A percentile compares a stretch with the other conserved stretches of the same genome.
phyloP scores from a whole-genome alignment of 1,140 invertebrate genomes.

The Trinorchestia longiramus region DNA sequence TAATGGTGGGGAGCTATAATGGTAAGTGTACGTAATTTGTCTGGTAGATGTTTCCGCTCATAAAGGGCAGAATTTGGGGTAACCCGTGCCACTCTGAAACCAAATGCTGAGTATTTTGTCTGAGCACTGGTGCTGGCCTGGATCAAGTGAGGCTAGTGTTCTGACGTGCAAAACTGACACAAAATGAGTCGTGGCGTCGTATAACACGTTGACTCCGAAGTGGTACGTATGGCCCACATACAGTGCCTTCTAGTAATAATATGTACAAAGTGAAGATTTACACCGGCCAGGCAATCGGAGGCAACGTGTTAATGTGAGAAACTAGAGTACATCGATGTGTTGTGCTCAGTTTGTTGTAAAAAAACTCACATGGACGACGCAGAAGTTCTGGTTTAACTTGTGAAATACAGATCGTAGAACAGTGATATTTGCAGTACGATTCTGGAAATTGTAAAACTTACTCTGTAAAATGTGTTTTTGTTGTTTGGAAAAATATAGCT shows the following conservation, averaged over 20 bases:
- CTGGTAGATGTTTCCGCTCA: background rate
- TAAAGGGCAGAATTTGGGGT: background rate
- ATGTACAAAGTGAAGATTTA: too few relatives aligned
- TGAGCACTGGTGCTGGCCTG: background rate
- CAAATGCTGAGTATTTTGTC: background rate
- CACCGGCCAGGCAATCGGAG: too few relatives aligned
- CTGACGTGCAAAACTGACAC: background rate
- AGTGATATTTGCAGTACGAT: background rate
- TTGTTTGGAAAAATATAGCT: too few relatives aligned
- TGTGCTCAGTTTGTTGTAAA: background rate
- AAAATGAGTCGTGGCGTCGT: background rate
- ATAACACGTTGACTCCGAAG: background rate
- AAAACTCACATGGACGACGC: background rate
- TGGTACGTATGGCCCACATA: background rate
- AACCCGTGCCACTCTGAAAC: background rate
- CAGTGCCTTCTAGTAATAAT: too few relatives aligned
- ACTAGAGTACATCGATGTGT: background rate
- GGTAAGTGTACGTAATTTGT: background rate
- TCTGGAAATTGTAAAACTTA: background rate
- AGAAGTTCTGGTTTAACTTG: background rate
- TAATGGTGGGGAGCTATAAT: background rate
- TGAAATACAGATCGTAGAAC: background rate
- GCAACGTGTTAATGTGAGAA: background rate
- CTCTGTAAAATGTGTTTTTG: too few relatives aligned
- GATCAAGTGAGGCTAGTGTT: background rate